phyloP scores from a whole-genome alignment of 2,797 vertebrate species.

The Neomorphus geoffroyi region DNA sequence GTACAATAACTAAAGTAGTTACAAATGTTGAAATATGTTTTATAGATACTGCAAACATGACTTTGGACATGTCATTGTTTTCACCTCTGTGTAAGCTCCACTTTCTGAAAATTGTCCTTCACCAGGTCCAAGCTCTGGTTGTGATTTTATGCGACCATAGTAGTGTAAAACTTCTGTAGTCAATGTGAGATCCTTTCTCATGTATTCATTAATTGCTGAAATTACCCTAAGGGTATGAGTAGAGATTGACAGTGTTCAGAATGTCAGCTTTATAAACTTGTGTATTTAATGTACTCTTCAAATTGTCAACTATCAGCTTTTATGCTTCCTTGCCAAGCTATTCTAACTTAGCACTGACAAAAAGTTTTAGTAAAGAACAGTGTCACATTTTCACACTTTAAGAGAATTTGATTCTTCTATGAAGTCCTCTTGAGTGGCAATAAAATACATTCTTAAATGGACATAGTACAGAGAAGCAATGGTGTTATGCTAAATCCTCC shows the following conservation, averaged over 20 bases:
- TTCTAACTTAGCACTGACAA: not conserved
- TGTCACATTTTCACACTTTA: not conserved
- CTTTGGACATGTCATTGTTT: not conserved
- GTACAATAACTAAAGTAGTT: not conserved
- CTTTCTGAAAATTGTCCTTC: not conserved
- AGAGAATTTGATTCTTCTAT: not conserved
- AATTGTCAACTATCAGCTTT: not conserved
- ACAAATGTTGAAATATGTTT: not conserved
- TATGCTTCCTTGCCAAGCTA: not conserved
- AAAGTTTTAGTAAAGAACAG: not conserved
- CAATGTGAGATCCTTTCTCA: not conserved
- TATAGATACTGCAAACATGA: not conserved
- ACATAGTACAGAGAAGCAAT: not conserved
- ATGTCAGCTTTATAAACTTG: slow-evolving; percentile 18
- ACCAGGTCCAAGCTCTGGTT: not conserved
- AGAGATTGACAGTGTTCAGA: slow-evolving; percentile 5
- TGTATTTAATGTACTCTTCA: not conserved
- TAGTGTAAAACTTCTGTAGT: not conserved
- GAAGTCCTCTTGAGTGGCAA: not conserved
- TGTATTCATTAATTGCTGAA: slow-evolving; percentile 11
- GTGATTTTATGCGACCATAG: not conserved
- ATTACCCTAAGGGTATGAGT: not conserved
- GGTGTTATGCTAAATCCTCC: slow-evolving; percentile 17
- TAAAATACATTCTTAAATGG: not conserved
- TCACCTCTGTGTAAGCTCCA: not conserved